These are phyloP conservation scores for Gymnosoma rotundatum DNA, from an alignment of 2,888 invertebrate genomes.

Conservation along the genomic window DNA sequence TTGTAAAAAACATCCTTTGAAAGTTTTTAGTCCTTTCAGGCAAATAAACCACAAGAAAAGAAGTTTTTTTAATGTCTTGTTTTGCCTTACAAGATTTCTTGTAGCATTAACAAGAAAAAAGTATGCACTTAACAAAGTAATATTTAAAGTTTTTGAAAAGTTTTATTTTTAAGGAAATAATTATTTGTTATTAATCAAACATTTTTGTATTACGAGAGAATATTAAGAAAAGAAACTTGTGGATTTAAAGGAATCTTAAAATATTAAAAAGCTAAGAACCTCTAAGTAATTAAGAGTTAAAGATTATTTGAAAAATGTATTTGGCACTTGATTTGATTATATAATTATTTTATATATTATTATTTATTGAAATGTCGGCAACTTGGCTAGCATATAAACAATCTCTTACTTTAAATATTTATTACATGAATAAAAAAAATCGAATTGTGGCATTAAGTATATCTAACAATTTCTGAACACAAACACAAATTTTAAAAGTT, in stretches of 20 bases:
- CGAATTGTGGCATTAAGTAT: too few relatives aligned
- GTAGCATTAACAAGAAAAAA: not conserved
- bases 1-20: slow-evolving; percentile 24
- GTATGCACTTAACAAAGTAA: slow-evolving; percentile 14
- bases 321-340: too few relatives aligned
- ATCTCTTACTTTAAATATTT: too few relatives aligned
- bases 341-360: too few relatives aligned
- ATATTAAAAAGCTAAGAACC: not conserved
- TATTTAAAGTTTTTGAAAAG: slow-evolving; percentile 53
- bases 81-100: not conserved
- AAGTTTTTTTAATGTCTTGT: not conserved
- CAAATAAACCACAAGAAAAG: slow-evolving; percentile 42
- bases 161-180: slow-evolving; percentile 9
- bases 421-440: too few relatives aligned
- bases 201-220: not conserved
- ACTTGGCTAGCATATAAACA: too few relatives aligned
- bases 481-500: too few relatives aligned
- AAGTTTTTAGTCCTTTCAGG: slow-evolving; percentile 43
- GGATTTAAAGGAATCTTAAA: not conserved
- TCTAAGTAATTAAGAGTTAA: too few relatives aligned
- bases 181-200: slow-evolving; percentile 51
- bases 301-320: too few relatives aligned
- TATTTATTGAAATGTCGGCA: too few relatives aligned
- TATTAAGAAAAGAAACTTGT: not conserved
- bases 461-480: too few relatives aligned